phyloP scores from a whole-genome alignment of 1,140 invertebrate species.

The Zophobas atratus region DNA sequence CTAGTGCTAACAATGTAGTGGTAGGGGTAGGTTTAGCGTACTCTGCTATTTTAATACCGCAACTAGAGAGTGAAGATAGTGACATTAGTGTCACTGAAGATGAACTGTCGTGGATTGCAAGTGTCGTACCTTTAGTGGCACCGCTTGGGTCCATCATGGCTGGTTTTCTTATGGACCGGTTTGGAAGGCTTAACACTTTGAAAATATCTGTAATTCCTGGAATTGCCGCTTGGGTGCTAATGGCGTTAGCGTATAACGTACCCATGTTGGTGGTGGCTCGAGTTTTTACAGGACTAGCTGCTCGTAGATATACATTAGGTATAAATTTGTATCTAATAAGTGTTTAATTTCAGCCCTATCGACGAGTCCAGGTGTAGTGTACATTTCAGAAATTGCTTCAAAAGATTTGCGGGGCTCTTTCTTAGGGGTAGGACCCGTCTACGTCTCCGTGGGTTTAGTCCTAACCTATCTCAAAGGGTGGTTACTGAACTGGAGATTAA shows the following conservation, averaged over 20 bases:
- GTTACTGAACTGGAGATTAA: constrained; percentile 71
- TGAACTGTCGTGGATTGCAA: constrained; percentile 71
- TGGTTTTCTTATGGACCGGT: constrained; percentile 74
- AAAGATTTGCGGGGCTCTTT: constrained; percentile 74
- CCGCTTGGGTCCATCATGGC: constrained; percentile 72
- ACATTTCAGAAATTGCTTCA: constrained; percentile 75
- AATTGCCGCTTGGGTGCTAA: constrained; percentile 75
- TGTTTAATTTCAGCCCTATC: constrained; percentile 68
- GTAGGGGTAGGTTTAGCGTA: constrained; percentile 71
- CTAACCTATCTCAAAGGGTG: constrained; percentile 73
- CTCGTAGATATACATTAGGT: constrained; percentile 61
- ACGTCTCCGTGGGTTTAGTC: constrained; percentile 68
- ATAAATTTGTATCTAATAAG: neutral
- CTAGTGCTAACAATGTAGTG: constrained; percentile 69
- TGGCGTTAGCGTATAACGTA: constrained; percentile 70
- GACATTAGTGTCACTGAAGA: constrained; percentile 64
- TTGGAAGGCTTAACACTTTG: constrained; percentile 76
- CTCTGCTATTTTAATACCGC: constrained; percentile 70
- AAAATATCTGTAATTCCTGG: constrained; percentile 75
- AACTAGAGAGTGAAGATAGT: constrained; percentile 65
- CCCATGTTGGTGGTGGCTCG: constrained; percentile 74
- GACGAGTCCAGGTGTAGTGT: constrained; percentile 74
- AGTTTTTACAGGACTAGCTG: constrained; percentile 75
- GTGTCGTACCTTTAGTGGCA: constrained; percentile 72
- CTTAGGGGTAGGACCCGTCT: constrained; percentile 56